Base-by-base conservation (phyloP, 2,113 vertebrate species). In the Cyprichromis sp. region DNA sequence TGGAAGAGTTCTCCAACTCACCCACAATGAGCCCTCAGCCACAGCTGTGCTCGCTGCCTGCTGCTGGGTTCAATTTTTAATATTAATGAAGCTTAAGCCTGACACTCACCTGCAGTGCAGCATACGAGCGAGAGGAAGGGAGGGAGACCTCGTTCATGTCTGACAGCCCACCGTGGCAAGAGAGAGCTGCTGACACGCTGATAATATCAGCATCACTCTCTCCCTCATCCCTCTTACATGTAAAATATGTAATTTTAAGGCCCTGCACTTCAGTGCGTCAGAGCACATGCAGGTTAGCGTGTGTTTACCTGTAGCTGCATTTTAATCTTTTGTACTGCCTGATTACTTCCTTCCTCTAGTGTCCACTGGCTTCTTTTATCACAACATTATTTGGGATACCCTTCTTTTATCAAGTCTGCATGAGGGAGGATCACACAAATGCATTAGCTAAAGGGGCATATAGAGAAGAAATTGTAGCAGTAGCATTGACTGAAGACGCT, bases 71-170 rank as follows among this genome's bases (percentile, higher is more conserved):
- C 29, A 57, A n/a, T 84, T 85, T 94, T 94, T 90, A 94, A 95
- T 94, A 96, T 94, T 94, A 93, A 95, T 95, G 91, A 94, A 82
- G 91, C 89, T 87, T 86, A 38, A 90, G 89, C 68, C 85, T 92
- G 87, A 84, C 90, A 83, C 89, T 94, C 88, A 91, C 94, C 91
- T 94, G 90, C 91, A 42, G 91, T 50, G 91, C 86, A 54, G 76
- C 47, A 21, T 83, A 81, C n/a, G 2, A 63, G 55, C 8, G 3
- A 80, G 66, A 81, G 76, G 59, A 87, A 79, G 53, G 59, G 66
- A 89, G 63, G 63, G 45, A 89, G 81, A 82, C 55, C 80, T 86
- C 3, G 52, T 82, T 88, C 79, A 36, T 89, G 89, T 89, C 61
- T 92, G 88, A 93, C 88, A 91, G 89, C 83, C 86, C 87, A 85